A percentile compares a stretch with the other conserved stretches of the same genome.
Conservation (phyloP, 2,888 invertebrate species). For the Andrena dorsata region DNA sequence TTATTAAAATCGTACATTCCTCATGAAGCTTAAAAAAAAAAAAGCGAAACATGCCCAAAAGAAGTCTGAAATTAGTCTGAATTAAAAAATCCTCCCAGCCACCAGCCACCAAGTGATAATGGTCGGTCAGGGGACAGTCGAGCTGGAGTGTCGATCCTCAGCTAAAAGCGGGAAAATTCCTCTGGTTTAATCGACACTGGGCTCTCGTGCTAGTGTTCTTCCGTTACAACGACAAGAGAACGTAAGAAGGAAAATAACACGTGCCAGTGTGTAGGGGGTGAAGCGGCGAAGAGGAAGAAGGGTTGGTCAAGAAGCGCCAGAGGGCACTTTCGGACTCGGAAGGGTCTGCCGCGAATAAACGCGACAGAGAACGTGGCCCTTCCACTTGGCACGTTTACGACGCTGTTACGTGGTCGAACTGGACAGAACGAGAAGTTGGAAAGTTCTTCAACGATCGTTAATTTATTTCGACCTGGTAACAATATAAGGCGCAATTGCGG, state of each 20-base stretch:
- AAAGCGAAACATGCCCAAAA: background rate
- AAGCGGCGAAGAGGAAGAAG: conserved; percentile 1
- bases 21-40: background rate
- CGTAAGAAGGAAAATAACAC: conserved; percentile 54
- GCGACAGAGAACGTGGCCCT: conserved; percentile 52
- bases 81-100: conserved; percentile 11
- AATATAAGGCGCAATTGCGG: too few relatives aligned
- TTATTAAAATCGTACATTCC: too few relatives aligned
- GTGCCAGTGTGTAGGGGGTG: conserved; percentile 21
- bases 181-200: conserved; percentile 44
- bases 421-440: too few relatives aligned
- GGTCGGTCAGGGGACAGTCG: conserved; percentile 24
- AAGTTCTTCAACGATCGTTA: too few relatives aligned
- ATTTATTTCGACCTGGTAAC: too few relatives aligned
- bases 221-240: conserved; percentile 23
- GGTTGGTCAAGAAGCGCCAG: conserved; percentile 61
- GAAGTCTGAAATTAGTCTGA: background rate
- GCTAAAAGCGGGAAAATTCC: conserved; percentile 32
- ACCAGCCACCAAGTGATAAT: conserved; percentile 25
- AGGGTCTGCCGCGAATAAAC: conserved; percentile 58
- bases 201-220: conserved; percentile 28
- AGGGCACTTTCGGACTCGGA: conserved; percentile 54
- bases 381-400: conserved; percentile 59
- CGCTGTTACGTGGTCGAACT: conserved; percentile 6
- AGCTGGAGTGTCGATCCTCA: conserved; percentile 23